Evolutionary conservation across 2,888 invertebrate species (phyloP).

Genomic region (Drosophila pseudotalamancana): DNA sequence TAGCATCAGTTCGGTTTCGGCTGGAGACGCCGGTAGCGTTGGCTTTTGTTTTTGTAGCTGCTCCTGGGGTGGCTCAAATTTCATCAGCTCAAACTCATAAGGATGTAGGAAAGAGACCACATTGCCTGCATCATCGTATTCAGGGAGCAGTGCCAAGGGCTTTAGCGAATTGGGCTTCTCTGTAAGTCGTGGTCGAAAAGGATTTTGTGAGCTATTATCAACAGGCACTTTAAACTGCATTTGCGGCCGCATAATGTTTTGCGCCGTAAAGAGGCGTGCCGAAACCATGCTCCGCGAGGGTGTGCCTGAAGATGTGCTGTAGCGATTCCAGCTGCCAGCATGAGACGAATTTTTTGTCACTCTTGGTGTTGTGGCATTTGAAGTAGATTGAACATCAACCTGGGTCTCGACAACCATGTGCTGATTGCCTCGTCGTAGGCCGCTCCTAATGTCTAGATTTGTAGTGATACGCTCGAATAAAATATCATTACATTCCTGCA

Average conservation of each 20-base stretch:
- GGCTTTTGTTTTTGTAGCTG: conserved; percentile 85
- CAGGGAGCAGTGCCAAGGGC: conserved; percentile 90
- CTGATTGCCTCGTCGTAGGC: conserved; percentile 85
- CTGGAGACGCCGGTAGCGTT: conserved; percentile 84
- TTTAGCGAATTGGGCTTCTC: conserved; percentile 95
- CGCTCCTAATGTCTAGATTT: conserved; percentile 88
- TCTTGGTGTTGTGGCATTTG: conserved; percentile 1
- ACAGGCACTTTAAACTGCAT: conserved; percentile 92
- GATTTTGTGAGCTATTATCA: conserved; percentile 89
- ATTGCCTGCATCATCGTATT: conserved; percentile 87
- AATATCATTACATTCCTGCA: conserved; percentile 93
- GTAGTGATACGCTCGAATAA: conserved; percentile 92
- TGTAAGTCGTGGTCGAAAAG: conserved; percentile 93
- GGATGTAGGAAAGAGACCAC: conserved; percentile 92
- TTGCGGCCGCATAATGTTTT: conserved; percentile 93
- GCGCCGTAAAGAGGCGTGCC: conserved; percentile 87
- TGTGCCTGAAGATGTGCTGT: conserved; percentile 22
- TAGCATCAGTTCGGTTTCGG: conserved; percentile 88
- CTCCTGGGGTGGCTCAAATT: conserved; percentile 87
- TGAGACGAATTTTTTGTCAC: conserved; percentile 32
- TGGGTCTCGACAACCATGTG: conserved; percentile 85
- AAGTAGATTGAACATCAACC: conserved; percentile 47
- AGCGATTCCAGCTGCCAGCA: conserved; percentile 87
- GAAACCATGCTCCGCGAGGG: conserved; percentile 52
- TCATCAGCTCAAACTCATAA: conserved; percentile 92